phyloP scores from a whole-genome alignment of 2,113 vertebrate genomes.

The rabbit (Oryctolagus cuniculus) region mOryCun1.1 NC_091433.1:106442501-106443000 shows the following conservation, averaged over 20 bases:
- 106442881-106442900: not conserved
- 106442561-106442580: not conserved
- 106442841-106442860: not conserved
- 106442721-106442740: not conserved
- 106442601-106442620: not conserved
- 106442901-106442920: not conserved
- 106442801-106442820: not conserved
- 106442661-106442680: not conserved
- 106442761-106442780: not conserved
- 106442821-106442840: not conserved
- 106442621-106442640: not conserved
- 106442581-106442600: not conserved
- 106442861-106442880: not conserved
- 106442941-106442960: not conserved
- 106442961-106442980: not conserved
- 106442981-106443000: not conserved
- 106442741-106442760: not conserved
- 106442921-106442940: not conserved
- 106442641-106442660: not conserved
- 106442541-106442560: not conserved
- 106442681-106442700: not conserved
- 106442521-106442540: not conserved
- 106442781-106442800: not conserved
- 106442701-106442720: not conserved
- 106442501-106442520: rapidly evolving